phyloP scores from a whole-genome alignment of 2,113 vertebrate species.

The Rhinolophus ferrumequinum region DNA sequence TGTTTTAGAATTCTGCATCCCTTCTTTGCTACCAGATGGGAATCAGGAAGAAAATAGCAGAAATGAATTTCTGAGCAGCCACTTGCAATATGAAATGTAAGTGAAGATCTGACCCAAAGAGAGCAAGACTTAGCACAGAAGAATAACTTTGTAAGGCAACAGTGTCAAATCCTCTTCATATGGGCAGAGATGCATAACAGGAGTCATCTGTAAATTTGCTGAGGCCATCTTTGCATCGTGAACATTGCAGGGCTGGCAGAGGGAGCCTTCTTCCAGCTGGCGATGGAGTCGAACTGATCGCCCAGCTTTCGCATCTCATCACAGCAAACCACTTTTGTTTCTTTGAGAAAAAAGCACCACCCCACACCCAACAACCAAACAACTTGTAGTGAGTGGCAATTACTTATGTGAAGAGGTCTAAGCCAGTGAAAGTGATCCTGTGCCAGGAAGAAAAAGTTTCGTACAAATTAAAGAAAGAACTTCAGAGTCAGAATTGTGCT shows the following conservation, averaged over 20 bases:
- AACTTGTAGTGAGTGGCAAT: background rate
- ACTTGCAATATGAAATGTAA: background rate
- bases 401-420: background rate
- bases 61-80: constrained; percentile 23
- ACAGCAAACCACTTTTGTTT: background rate
- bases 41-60: background rate
- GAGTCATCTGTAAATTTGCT: background rate
- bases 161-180: background rate
- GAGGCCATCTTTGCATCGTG: background rate
- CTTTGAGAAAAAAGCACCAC: background rate
- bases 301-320: background rate
- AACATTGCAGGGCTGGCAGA: background rate
- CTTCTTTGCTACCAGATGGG: background rate
- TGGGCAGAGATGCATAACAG: background rate
- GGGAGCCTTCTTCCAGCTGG: background rate
- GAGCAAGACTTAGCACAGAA: background rate
- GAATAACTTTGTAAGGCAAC: background rate
- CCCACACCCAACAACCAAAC: background rate
- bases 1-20: background rate
- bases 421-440: background rate
- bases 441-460: background rate
- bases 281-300: background rate
- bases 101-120: constrained; percentile 1
- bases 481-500: background rate
- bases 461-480: background rate